Evolutionary conservation across 2,113 vertebrate genomes (phyloP).

Genomic region (Choloepus hoffmanni): DNA sequence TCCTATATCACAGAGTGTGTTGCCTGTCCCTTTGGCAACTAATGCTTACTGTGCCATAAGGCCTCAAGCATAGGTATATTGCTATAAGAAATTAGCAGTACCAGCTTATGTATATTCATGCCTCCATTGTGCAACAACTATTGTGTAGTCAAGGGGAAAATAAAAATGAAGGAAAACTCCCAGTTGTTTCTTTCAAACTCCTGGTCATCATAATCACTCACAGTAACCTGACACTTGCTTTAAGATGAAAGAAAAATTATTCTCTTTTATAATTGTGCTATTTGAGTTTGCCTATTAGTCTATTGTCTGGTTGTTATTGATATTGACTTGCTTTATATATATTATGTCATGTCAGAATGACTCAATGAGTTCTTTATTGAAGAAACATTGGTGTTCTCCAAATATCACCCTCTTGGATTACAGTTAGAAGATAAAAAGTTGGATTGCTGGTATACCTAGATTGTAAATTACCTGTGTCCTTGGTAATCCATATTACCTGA

Average conservation of each 20-base stretch:
- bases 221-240: not conserved
- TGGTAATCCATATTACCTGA: no score
- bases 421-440: not conserved
- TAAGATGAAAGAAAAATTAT: not conserved
- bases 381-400: not conserved
- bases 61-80: not conserved
- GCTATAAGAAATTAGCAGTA: not conserved
- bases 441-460: not conserved
- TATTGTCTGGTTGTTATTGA: not conserved
- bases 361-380: not conserved
- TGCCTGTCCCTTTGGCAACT: no score
- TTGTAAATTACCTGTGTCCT: not conserved
- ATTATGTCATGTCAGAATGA: not conserved
- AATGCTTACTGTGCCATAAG: not conserved
- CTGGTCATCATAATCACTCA: not conserved
- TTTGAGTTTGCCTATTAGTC: not conserved
- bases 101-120: not conserved
- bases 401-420: not conserved
- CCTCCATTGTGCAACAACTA: not conserved
- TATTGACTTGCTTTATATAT: not conserved
- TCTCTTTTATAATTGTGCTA: not conserved
- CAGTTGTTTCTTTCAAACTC: not conserved
- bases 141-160: not conserved
- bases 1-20: no score
- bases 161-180: not conserved